Percentiles rank a stretch among this genome's conserved stretches.
Evolutionary conservation across 2,113 vertebrate species (phyloP).

Genomic region (Cavia porcellus): DNA sequence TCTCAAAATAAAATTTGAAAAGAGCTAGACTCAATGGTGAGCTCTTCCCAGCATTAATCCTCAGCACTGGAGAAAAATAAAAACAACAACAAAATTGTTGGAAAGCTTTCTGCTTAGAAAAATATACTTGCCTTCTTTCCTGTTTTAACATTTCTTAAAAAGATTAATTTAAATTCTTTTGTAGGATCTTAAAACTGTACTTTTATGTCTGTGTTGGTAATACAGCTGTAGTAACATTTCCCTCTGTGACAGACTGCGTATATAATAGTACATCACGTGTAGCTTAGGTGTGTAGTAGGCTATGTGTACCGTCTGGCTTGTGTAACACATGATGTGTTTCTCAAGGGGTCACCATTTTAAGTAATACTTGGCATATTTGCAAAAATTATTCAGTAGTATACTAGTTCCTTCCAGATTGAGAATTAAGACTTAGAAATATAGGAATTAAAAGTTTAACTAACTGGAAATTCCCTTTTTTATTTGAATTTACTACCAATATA

Average conservation of each 20-base stretch:
- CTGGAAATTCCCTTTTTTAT: constrained; percentile 29
- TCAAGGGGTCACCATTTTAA: neutral
- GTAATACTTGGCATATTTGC: neutral
- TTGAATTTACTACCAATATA: neutral
- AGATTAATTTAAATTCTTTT: neutral
- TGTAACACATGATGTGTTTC: neutral
- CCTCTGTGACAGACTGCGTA: too few species aligned
- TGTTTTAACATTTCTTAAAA: constrained; percentile 22
- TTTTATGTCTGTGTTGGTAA: neutral
- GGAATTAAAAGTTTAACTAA: constrained; percentile 19
- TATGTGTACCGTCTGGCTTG: neutral
- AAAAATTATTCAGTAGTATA: neutral
- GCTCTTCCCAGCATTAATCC: neutral
- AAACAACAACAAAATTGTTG: neutral
- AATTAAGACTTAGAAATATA: constrained; percentile 38
- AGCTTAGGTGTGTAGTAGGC: neutral
- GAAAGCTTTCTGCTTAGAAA: neutral
- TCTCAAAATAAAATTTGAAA: neutral
- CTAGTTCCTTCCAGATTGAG: neutral
- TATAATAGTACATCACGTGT: accelerated
- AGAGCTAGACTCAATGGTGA: neutral
- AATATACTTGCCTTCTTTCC: neutral
- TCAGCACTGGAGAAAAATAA: neutral
- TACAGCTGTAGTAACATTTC: too few species aligned
- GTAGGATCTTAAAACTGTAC: neutral